Evolutionary conservation across 2,113 vertebrate genomes (phyloP).

Genomic region (Theristicus caerulescens): DNA sequence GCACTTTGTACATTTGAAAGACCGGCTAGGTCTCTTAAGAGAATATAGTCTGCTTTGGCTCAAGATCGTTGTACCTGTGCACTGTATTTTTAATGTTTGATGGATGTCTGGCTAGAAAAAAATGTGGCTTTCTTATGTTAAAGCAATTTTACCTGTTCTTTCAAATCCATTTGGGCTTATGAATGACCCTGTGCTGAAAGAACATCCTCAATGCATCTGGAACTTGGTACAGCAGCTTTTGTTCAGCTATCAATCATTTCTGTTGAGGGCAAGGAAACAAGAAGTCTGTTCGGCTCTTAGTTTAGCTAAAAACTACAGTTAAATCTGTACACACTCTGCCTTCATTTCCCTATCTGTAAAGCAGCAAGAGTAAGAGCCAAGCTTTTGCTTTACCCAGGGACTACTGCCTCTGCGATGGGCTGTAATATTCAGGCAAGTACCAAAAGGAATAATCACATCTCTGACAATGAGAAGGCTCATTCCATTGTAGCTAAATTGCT

Average conservation of each 20-base stretch:
- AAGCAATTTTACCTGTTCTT: background rate
- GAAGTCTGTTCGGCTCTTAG: background rate
- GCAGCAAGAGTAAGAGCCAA: background rate
- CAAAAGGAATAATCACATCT: background rate
- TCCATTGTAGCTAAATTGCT: background rate
- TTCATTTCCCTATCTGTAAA: background rate
- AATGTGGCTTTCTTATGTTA: background rate
- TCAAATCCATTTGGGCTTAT: background rate
- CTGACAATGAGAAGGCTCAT: background rate
- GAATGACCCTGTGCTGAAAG: background rate
- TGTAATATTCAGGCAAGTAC: background rate
- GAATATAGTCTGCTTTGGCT: background rate
- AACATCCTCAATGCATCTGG: background rate
- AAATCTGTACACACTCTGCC: background rate
- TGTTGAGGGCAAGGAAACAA: background rate
- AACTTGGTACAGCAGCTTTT: background rate
- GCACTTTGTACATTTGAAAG: slow-evolving; percentile 18
- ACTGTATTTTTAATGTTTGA: background rate
- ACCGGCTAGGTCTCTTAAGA: background rate
- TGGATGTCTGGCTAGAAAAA: background rate
- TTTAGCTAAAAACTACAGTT: background rate
- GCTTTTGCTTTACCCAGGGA: background rate
- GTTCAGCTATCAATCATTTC: background rate
- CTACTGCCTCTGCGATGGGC: background rate
- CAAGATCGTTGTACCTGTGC: background rate